phyloP scores from a whole-genome alignment of 2,888 invertebrate species.

The Scaptomyza flava region DNA sequence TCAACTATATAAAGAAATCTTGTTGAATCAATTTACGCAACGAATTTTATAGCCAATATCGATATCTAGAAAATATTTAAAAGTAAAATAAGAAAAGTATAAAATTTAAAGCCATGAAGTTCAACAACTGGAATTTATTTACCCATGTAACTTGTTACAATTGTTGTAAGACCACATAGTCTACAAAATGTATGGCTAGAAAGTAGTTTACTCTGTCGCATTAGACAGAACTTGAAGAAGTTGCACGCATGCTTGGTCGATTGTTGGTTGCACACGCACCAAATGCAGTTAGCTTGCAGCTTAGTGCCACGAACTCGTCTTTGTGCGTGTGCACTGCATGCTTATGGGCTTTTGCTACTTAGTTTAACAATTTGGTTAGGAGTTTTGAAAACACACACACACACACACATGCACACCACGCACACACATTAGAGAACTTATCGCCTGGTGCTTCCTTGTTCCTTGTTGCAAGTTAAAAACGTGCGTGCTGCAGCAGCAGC shows the following conservation, averaged over 20 bases:
- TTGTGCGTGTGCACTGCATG: conserved; percentile 41
- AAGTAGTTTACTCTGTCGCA: background rate
- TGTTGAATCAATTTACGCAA: too few species aligned
- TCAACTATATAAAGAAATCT: too few species aligned
- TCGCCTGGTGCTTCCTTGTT: conserved; percentile 7
- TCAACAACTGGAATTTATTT: background rate
- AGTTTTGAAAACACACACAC: conserved; percentile 50
- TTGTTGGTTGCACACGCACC: conserved; percentile 5
- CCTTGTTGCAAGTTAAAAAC: conserved; percentile 33
- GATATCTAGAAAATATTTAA: too few species aligned
- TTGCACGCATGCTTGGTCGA: background rate
- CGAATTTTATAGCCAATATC: too few species aligned
- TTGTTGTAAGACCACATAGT: background rate
- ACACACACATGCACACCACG: conserved; percentile 21
- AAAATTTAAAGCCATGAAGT: too few species aligned
- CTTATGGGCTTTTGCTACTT: conserved; percentile 68
- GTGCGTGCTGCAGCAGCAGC: conserved; percentile 58
- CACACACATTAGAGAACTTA: background rate
- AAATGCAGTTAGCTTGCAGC: conserved; percentile 26
- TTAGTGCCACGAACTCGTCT: conserved; percentile 17
- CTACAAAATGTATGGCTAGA: background rate
- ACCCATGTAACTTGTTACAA: background rate
- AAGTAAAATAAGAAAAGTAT: too few species aligned
- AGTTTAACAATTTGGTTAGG: conserved; percentile 76
- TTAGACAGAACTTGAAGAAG: conserved; percentile 8